Evolutionary conservation across 2,888 invertebrate genomes (phyloP).

Genomic region (Cremastobaeus sp.): DNA sequence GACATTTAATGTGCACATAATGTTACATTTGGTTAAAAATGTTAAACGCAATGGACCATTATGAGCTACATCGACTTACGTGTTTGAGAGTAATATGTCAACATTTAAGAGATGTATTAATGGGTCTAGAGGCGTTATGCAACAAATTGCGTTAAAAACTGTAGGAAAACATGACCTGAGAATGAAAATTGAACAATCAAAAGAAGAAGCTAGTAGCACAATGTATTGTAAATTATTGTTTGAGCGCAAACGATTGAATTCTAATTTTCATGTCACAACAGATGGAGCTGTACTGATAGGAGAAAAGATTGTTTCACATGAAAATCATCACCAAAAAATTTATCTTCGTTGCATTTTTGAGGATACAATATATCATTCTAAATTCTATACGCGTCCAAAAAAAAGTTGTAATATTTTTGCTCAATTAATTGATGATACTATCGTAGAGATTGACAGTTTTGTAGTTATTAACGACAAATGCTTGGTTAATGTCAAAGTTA

Average conservation of each 20-base stretch:
- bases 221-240: conserved; percentile 1
- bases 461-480: not conserved
- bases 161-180: conserved; percentile 25
- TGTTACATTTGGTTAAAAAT: conserved; percentile 10
- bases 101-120: conserved; percentile 34
- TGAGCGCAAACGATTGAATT: not conserved
- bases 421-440: not conserved
- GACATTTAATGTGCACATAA: conserved; percentile 41
- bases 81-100: conserved; percentile 41
- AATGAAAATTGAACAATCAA: not conserved
- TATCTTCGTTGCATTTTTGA: not conserved
- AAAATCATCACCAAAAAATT: not conserved
- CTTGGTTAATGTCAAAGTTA: not conserved
- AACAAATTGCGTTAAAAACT: conserved; percentile 28
- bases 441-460: conserved; percentile 22
- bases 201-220: not conserved
- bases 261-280: not conserved
- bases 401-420: conserved; percentile 24
- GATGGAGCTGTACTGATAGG: not conserved
- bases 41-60: conserved; percentile 32
- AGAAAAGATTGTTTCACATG: no score
- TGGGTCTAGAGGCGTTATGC: conserved; percentile 35
- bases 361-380: conserved; percentile 1
- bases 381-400: conserved; percentile 2
- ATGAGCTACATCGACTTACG: conserved; percentile 30